These are phyloP conservation scores for Lasius platythorax DNA, from an alignment of 2,888 invertebrate species.

Conservation along the genomic window DNA sequence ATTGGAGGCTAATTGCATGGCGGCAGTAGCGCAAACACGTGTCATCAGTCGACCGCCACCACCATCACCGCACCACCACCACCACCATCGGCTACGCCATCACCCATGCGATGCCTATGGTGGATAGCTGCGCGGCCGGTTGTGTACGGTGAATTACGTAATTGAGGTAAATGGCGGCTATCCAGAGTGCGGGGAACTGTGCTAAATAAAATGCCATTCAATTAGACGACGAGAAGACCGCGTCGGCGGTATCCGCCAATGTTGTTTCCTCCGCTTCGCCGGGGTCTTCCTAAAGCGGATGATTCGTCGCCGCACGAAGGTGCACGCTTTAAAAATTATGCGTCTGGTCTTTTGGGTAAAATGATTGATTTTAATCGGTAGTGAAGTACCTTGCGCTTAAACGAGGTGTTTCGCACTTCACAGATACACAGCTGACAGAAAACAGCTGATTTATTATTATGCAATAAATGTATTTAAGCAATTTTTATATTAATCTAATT, in stretches of 20 bases:
- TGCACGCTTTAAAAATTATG: conserved; percentile 39
- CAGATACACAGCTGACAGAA: not conserved
- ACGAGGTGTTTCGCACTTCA: not conserved
- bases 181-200: conserved; percentile 82
- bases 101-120: conserved; percentile 72
- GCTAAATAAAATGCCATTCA: conserved; percentile 84
- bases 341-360: not conserved
- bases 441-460: not conserved
- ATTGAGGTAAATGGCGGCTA: conserved; percentile 83
- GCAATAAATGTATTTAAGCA: not conserved
- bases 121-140: conserved; percentile 76
- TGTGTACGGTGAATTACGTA: conserved; percentile 83
- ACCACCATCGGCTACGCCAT: conserved; percentile 64
- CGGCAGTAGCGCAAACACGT: conserved; percentile 83
- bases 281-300: conserved; percentile 74
- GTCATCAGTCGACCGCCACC: conserved; percentile 80
- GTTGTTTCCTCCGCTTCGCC: conserved; percentile 53
- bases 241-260: conserved; percentile 63
- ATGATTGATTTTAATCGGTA: not conserved
- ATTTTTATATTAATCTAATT: not conserved
- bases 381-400: not conserved
- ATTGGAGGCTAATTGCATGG: conserved; percentile 82
- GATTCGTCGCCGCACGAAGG: conserved; percentile 51
- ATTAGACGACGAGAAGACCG: conserved; percentile 79
- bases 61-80: conserved; percentile 44